Conservation (phyloP, 1,140 invertebrate species). For the Drosophila virilis region DNA sequence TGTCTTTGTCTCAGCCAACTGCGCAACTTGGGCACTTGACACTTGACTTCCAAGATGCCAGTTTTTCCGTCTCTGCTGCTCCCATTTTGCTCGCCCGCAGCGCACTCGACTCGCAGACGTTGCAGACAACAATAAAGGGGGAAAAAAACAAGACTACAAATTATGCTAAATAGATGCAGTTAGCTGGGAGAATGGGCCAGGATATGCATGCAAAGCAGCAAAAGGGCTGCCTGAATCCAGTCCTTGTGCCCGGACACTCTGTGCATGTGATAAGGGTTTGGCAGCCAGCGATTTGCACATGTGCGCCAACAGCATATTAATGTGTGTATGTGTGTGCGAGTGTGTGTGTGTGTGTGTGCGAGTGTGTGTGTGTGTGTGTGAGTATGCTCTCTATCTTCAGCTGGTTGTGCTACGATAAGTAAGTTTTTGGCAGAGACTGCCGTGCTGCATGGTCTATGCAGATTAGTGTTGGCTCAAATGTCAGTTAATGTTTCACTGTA, state of each 20-base stretch:
- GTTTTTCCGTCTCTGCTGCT: background rate
- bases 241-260: constrained; percentile 13
- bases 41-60: constrained; percentile 33
- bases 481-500: constrained; percentile 39
- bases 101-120: constrained; percentile 11
- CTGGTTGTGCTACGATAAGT: constrained; percentile 33
- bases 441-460: constrained; percentile 22
- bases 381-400: constrained; percentile 3
- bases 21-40: constrained; percentile 60
- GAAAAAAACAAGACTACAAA: constrained; percentile 56
- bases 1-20: constrained; percentile 51
- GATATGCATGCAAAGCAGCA: constrained; percentile 63
- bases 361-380: background rate
- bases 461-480: constrained; percentile 24
- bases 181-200: constrained; percentile 39
- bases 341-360: background rate
- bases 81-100: background rate
- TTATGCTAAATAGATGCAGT: constrained; percentile 80
- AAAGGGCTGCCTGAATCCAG: constrained; percentile 8
- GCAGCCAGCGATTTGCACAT: constrained; percentile 49
- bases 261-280: constrained; percentile 66
- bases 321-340: constrained; percentile 14
- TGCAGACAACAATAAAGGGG: constrained; percentile 9
- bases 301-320: constrained; percentile 65
- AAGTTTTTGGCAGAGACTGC: constrained; percentile 23